These are phyloP conservation scores for Styela plicata DNA, from an alignment of 23 tunicate species.

Conservation along the genomic window DNA sequence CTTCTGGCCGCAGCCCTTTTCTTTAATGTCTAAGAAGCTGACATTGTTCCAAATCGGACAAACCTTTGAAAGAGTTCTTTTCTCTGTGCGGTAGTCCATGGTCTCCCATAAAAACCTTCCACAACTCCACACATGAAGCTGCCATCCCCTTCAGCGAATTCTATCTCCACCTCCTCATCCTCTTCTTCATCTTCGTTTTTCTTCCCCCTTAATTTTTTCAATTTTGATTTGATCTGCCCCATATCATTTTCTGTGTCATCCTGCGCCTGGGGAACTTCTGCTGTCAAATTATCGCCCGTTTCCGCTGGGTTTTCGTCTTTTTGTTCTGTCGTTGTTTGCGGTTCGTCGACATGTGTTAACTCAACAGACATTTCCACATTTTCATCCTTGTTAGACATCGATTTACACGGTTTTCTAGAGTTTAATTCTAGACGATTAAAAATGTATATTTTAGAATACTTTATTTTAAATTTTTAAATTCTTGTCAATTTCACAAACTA, in stretches of 20 bases:
- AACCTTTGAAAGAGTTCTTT: constrained; percentile 87
- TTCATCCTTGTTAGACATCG: constrained; percentile 35
- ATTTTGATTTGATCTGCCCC: constrained; percentile 24
- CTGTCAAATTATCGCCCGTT: not conserved
- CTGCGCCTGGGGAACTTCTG: too few species aligned
- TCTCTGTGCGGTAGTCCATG: constrained; percentile 94
- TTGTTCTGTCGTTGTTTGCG: not conserved
- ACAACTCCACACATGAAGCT: constrained; percentile 97
- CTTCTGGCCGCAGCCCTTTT: too few species aligned
- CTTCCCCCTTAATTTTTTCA: too few species aligned
- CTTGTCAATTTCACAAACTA: too few species aligned
- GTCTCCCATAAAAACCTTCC: constrained; percentile 98
- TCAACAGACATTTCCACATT: constrained; percentile 33
- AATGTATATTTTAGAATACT: too few species aligned
- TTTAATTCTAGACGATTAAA: too few species aligned
- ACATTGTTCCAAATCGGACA: too few species aligned
- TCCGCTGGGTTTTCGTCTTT: not conserved
- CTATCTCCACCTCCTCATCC: constrained; percentile 19
- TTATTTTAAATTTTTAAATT: too few species aligned
- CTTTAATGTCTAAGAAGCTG: too few species aligned
- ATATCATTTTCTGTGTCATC: constrained; percentile 4
- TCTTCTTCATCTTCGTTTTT: constrained; percentile 26
- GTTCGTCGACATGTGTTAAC: not conserved
- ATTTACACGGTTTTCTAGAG: too few species aligned
- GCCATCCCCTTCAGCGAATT: constrained; percentile 17